phyloP scores from a whole-genome alignment of 64 coral and sea anemone species.

The Pocillopora damicornis region DNA sequence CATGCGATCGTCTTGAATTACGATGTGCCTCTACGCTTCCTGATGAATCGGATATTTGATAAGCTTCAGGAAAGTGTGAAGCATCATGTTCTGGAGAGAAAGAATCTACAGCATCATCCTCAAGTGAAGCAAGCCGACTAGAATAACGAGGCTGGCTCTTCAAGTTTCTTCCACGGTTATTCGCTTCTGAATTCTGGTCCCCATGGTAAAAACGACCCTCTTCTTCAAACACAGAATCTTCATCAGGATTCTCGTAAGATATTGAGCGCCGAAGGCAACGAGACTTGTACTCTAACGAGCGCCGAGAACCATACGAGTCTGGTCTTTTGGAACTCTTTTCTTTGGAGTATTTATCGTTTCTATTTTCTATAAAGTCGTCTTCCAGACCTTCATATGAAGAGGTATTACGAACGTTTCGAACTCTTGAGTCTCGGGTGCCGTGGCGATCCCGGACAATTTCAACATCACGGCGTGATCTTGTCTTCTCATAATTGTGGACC shows the following conservation, averaged over 20 bases:
- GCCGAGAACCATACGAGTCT: background rate
- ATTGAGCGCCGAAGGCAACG: background rate
- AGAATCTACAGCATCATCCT: background rate
- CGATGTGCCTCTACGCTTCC: conserved; percentile 26
- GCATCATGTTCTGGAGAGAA: background rate
- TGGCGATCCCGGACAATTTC: background rate
- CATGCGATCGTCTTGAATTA: background rate
- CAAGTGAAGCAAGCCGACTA: background rate
- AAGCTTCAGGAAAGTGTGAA: background rate
- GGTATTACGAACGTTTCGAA: background rate
- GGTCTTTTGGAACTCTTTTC: background rate
- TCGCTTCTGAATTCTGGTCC: background rate
- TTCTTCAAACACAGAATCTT: background rate
- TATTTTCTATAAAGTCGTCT: background rate
- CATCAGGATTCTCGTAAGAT: conserved; percentile 2
- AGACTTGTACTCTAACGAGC: background rate
- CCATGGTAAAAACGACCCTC: background rate
- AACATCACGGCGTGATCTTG: background rate
- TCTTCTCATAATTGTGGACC: background rate
- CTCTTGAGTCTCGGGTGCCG: background rate
- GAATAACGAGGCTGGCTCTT: background rate
- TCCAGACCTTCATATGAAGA: conserved; percentile 15
- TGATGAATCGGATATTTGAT: conserved; percentile 31
- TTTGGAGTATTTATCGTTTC: background rate
- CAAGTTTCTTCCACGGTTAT: background rate